Base-by-base conservation (phyloP, 1,140 invertebrate species). In the Drosophila equinoxialis region DNA sequence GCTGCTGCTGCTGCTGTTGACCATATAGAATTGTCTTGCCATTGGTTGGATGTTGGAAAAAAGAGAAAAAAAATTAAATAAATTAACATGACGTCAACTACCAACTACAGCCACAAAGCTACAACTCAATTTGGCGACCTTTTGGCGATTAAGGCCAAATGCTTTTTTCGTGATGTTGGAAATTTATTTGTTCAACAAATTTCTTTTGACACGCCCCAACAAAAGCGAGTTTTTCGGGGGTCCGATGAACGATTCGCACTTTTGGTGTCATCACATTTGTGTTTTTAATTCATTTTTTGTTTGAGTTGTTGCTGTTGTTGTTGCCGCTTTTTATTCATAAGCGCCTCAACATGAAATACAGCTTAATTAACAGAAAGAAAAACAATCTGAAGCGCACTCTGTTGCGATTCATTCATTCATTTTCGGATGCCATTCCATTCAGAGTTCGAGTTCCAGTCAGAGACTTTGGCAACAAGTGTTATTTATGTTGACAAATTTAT, bases 131-230 rank as follows among this genome's bases (percentile, higher is more conserved):
- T 78, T 68, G 66, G 67, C 74, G 74, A 77, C 68, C 71, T 77
- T 77, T 71, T 58, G 68, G 62, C 75, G 75, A 77, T 77, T 77
- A 77, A 77, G 75, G 75, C 75, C 75, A 77, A 68, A 77, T 66
- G 57, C 65, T 23, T 54, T 23, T 77, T 77, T 77, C 77, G 30
- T 77, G 17, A n/a, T 14, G n/a, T 20, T 39, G 37, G 37, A 54
- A 78, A 78, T 71, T 79, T 70, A 77, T 79, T 77, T 79, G 71
- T 78, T 74, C 59, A 11, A 20, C 39, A 81, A 85, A 87, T 89
- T 87, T 87, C 79, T 87, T 89, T 87, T 73, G 76, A 80, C 83
- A 87, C 83, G 83, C 84, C 83, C 82, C 74, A 81, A 66, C 79
- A 79, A 79, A 79, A 26, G 42, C 26, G 6, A 20, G 8, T 37